These are phyloP conservation scores for Caenorhabditis inopinata DNA, from an alignment of 1,140 invertebrate species.

Conservation along the genomic window DNA sequence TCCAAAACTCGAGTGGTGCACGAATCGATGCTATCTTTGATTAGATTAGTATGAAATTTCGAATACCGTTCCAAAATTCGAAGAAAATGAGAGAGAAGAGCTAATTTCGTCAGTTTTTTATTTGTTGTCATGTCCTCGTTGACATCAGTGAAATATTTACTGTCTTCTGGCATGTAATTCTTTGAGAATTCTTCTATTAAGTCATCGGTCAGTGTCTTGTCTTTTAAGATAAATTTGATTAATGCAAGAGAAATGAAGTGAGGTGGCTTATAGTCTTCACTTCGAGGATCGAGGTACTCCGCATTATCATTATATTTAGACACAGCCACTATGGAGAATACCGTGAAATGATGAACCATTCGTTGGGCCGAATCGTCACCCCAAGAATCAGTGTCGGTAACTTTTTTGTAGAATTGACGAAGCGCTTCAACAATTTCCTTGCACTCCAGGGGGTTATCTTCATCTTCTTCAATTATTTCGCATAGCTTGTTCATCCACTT, in stretches of 20 bases:
- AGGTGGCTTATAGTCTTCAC: neutral
- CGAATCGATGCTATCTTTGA: neutral
- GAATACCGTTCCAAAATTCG: neutral
- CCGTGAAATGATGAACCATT: neutral
- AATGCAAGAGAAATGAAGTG: neutral
- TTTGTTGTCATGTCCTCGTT: too few species aligned
- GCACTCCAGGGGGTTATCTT: neutral
- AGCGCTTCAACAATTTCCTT: neutral
- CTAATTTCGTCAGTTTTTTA: neutral
- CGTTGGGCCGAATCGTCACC: neutral
- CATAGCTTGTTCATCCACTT: neutral
- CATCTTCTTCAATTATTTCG: neutral
- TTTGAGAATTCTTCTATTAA: neutral
- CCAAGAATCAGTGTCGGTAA: neutral
- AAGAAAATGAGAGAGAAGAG: neutral
- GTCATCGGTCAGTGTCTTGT: neutral
- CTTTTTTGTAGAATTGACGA: neutral
- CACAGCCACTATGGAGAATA: neutral
- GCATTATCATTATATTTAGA: neutral
- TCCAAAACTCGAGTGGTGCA: neutral
- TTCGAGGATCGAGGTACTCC: neutral
- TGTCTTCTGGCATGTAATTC: neutral
- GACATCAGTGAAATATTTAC: too few species aligned
- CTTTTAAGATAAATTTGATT: neutral
- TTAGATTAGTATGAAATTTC: neutral